phyloP scores from a whole-genome alignment of 2,797 vertebrate species.

The Hydrocynus forskahlii region DNA sequence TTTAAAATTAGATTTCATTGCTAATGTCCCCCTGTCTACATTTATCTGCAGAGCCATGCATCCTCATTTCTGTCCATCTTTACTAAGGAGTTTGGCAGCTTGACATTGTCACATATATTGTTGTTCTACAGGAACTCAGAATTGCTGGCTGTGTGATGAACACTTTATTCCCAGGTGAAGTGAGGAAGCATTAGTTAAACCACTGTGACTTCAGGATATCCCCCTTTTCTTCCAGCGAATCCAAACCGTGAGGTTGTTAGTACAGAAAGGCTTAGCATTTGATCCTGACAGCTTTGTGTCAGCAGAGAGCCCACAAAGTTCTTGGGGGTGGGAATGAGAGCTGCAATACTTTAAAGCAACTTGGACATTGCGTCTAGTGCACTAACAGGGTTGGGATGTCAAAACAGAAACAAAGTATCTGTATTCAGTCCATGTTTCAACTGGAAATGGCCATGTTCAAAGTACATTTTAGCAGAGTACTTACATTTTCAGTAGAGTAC shows the following conservation, averaged over 20 bases:
- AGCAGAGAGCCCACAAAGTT: neutral
- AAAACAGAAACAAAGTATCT: neutral
- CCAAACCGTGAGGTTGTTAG: constrained; percentile 15
- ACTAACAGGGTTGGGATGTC: neutral
- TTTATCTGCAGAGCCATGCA: neutral
- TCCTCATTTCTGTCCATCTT: neutral
- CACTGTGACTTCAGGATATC: neutral
- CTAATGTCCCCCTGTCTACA: neutral
- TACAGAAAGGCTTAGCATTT: neutral
- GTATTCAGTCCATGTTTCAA: neutral
- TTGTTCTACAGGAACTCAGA: neutral
- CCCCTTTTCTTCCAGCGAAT: constrained; percentile 4
- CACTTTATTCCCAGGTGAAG: neutral
- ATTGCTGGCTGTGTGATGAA: neutral
- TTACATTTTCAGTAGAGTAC: too few species aligned
- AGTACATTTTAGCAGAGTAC: neutral
- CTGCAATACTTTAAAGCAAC: neutral
- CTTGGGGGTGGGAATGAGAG: neutral
- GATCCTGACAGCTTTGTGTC: constrained; percentile 8
- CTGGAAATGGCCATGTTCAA: neutral
- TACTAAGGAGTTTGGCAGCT: neutral
- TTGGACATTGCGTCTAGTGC: neutral
- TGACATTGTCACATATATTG: neutral
- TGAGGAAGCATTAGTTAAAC: neutral
- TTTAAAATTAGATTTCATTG: neutral